Conservation (phyloP, 2,797 vertebrate genomes). For the Poecilia wingei region DNA sequence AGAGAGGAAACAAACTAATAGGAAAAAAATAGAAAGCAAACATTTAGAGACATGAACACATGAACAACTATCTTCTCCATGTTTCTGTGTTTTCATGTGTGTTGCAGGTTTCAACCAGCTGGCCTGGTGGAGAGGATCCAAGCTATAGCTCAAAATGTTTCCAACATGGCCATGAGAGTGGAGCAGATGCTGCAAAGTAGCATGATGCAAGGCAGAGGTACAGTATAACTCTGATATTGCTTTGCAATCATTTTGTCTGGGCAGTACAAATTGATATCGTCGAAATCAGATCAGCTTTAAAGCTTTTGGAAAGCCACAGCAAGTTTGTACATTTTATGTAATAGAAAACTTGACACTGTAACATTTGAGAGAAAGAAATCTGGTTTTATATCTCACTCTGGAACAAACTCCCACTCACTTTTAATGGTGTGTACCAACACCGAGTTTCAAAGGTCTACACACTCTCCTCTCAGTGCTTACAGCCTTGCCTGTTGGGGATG, state of each 20-base stretch:
- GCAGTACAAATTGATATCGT: not conserved
- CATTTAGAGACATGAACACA: not conserved
- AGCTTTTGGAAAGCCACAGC: not conserved
- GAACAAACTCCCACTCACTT: not conserved
- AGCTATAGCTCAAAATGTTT: slow-evolving; percentile 97
- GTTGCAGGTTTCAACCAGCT: slow-evolving; percentile 85
- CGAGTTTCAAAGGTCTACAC: not conserved
- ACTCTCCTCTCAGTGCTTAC: not conserved
- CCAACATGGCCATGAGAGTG: slow-evolving; percentile 91
- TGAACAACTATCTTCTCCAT: not conserved
- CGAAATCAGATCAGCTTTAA: not conserved
- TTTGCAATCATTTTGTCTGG: not conserved
- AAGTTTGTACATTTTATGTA: not conserved
- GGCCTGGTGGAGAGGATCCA: slow-evolving; percentile 94
- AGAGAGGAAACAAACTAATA: not conserved
- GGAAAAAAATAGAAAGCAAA: slow-evolving; percentile 11
- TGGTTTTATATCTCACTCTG: not conserved
- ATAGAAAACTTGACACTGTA: not conserved
- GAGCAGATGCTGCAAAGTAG: slow-evolving; percentile 94
- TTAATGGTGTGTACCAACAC: not conserved
- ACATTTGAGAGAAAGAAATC: not conserved
- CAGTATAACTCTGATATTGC: slow-evolving; percentile 7
- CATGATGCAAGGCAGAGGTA: slow-evolving; percentile 88
- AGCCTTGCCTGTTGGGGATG: not conserved
- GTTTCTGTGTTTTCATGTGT: slow-evolving; percentile 7